phyloP scores from a whole-genome alignment of 2,113 vertebrate genomes.

The Delphinapterus leucas region DNA sequence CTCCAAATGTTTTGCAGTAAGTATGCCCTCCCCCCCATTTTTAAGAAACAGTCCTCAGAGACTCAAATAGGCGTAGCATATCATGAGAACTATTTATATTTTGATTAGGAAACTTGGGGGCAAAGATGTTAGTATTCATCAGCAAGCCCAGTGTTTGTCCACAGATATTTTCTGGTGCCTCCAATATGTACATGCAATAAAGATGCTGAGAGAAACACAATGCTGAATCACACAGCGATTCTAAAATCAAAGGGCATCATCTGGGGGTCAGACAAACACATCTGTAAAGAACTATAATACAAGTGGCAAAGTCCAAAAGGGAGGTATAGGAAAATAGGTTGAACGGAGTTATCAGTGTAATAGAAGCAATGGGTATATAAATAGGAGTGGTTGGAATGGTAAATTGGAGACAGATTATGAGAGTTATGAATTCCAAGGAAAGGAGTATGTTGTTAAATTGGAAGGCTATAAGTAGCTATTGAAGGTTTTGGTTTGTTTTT shows the following conservation, averaged over 20 bases:
- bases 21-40: background rate
- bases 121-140: background rate
- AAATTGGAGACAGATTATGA: background rate
- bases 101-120: background rate
- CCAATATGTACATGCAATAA: background rate
- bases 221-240: background rate
- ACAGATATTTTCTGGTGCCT: background rate
- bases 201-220: background rate
- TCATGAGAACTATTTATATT: background rate
- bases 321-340: background rate
- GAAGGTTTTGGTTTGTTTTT: background rate
- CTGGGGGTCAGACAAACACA: background rate
- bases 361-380: background rate
- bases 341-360: background rate
- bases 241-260: background rate
- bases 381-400: background rate
- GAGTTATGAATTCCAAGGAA: background rate
- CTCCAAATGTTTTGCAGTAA: background rate
- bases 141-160: background rate
- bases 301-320: background rate
- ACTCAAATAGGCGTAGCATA: background rate
- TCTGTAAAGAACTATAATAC: conserved; percentile 8
- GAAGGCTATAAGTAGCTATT: background rate
- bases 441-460: background rate
- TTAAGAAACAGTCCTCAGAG: background rate